phyloP scores from a whole-genome alignment of 2,888 invertebrate genomes.

The Torymus auratus region DNA sequence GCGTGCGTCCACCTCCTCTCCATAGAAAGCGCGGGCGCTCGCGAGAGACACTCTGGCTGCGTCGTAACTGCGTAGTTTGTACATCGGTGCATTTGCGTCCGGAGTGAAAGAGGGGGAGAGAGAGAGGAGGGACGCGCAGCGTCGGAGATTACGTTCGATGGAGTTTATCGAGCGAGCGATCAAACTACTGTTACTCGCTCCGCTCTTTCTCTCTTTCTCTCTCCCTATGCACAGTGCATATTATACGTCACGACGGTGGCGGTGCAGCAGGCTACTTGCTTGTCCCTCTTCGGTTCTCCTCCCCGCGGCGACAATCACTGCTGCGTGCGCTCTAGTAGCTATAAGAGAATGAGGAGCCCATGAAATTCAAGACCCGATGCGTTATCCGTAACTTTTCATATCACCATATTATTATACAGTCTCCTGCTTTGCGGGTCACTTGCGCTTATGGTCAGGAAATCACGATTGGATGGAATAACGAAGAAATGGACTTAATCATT shows the following conservation, averaged over 20 bases:
- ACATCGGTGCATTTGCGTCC: slow-evolving; percentile 55
- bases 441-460: too few relatives aligned
- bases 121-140: slow-evolving; percentile 14
- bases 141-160: slow-evolving; percentile 56
- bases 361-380: too few relatives aligned
- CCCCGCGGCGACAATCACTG: neutral
- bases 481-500: too few relatives aligned
- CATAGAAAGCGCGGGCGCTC: slow-evolving; percentile 38
- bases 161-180: slow-evolving; percentile 51
- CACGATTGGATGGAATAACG: too few relatives aligned
- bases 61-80: slow-evolving; percentile 73
- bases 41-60: slow-evolving; percentile 48
- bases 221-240: slow-evolving; percentile 10
- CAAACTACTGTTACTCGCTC: slow-evolving; percentile 55
- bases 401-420: too few relatives aligned
- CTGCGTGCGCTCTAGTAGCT: neutral
- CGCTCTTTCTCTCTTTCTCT: neutral
- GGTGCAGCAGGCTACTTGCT: neutral
- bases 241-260: slow-evolving; percentile 35
- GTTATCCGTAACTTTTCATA: too few relatives aligned
- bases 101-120: slow-evolving; percentile 32
- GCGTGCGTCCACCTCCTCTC: slow-evolving; percentile 29
- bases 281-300: too few relatives aligned
- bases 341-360: too few relatives aligned
- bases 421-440: too few relatives aligned